Percentiles rank a stretch among this genome's conserved stretches.
Evolutionary conservation across 1,140 invertebrate genomes (phyloP).

Genomic region (Hylaeus volcanicus): DNA sequence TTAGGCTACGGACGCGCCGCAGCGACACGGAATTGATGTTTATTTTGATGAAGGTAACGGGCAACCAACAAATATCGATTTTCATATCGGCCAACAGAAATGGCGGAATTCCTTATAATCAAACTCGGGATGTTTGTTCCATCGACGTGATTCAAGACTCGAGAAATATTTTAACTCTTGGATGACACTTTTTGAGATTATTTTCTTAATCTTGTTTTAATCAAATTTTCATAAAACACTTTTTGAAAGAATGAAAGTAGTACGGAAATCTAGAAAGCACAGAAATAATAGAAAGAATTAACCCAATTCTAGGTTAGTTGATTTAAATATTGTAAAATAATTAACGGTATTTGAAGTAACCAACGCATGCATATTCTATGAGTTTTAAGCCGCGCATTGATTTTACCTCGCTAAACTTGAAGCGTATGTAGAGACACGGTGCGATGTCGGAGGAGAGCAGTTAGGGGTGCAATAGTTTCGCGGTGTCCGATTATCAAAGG

Average conservation of each 20-base stretch:
- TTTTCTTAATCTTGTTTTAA: too few relatives aligned
- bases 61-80: not conserved
- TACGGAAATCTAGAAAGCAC: too few relatives aligned
- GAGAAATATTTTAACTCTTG: too few relatives aligned
- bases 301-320: too few relatives aligned
- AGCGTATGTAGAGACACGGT: constrained; percentile 15
- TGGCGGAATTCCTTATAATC: too few relatives aligned
- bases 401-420: constrained; percentile 32
- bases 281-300: too few relatives aligned
- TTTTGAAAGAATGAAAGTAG: too few relatives aligned
- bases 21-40: constrained; percentile 6
- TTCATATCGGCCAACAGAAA: not conserved
- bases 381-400: constrained; percentile 12
- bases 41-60: constrained; percentile 3
- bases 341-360: not conserved
- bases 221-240: too few relatives aligned
- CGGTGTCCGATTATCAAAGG: constrained; percentile 71
- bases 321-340: not conserved
- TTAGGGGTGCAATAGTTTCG: constrained; percentile 66
- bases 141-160: too few relatives aligned
- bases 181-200: too few relatives aligned
- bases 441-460: constrained; percentile 13
- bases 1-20: not conserved
- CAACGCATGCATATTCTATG: not conserved
- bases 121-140: too few relatives aligned